These are phyloP conservation scores for Molossus alvarezi DNA, from an alignment of 2,797 vertebrate genomes.

Conservation along the genomic window DNA sequence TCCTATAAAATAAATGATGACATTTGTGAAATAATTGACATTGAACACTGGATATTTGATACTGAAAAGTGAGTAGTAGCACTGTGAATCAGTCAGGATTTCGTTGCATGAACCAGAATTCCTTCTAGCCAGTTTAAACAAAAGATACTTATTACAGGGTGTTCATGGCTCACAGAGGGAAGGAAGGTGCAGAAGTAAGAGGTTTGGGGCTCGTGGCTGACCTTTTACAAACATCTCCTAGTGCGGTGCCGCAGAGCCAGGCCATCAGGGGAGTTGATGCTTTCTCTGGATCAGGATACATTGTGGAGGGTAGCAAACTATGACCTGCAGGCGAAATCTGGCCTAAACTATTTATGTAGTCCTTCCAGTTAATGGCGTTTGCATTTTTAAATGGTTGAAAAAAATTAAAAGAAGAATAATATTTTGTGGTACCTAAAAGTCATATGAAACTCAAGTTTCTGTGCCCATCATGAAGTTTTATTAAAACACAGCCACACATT, in stretches of 20 bases:
- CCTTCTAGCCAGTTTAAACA: background rate
- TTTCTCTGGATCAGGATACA: background rate
- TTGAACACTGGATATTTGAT: slow-evolving; percentile 4
- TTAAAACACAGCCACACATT: background rate
- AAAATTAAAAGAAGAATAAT: background rate
- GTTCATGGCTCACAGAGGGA: background rate
- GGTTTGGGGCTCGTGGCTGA: background rate
- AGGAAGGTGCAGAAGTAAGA: background rate
- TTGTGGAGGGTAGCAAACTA: background rate
- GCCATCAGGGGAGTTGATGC: background rate
- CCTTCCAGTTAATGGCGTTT: background rate
- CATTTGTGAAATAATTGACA: slow-evolving; percentile 19
- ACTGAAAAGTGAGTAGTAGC: background rate
- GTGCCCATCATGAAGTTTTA: background rate
- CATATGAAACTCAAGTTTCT: background rate
- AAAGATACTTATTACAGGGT: background rate
- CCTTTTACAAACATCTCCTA: background rate
- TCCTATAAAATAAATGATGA: slow-evolving; percentile 15
- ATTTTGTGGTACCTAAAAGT: background rate
- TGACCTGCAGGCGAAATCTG: background rate
- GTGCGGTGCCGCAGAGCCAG: background rate
- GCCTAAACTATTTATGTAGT: background rate
- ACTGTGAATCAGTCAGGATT: background rate
- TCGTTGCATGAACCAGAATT: background rate
- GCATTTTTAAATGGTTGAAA: slow-evolving; percentile 35